Conservation (phyloP, 2,113 vertebrate genomes). For the Ovibos moschatus region DNA sequence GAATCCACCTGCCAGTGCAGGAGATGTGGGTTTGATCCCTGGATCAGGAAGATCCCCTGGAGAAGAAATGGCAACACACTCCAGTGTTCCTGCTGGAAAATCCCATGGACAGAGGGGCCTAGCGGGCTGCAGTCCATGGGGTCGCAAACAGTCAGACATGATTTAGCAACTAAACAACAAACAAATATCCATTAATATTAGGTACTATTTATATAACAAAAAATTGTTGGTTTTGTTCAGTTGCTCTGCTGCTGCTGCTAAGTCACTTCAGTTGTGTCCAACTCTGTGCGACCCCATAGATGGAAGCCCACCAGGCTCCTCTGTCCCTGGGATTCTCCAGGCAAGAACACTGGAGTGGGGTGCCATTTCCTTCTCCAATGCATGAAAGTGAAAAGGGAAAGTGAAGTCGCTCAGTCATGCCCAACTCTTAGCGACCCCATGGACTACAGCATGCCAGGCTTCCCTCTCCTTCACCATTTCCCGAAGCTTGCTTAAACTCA, state of each 20-base stretch:
- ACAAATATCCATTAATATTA: background rate
- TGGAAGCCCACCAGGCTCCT: too few relatives aligned
- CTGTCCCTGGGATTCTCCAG: too few relatives aligned
- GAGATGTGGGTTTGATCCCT: background rate
- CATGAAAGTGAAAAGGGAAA: too few relatives aligned
- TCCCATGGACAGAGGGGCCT: background rate
- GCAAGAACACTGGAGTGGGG: too few relatives aligned
- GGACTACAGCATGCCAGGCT: background rate
- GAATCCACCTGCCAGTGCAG: background rate
- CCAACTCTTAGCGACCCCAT: background rate
- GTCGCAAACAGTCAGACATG: background rate
- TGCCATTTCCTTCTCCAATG: too few relatives aligned
- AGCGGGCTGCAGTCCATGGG: background rate
- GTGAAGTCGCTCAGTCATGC: background rate
- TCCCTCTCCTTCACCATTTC: background rate
- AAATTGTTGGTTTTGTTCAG: background rate
- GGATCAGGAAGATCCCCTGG: background rate
- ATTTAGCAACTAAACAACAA: background rate
- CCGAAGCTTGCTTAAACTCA: background rate
- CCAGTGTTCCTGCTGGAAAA: background rate
- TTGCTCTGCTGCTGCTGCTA: too few relatives aligned
- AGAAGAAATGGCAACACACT: background rate
- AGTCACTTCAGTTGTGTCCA: background rate
- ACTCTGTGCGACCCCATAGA: background rate
- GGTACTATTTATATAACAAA: background rate